A percentile compares a stretch with the other conserved stretches of the same genome.
Conservation (phyloP, 2,113 vertebrate species). For the Paramisgurnus dabryanus region DNA sequence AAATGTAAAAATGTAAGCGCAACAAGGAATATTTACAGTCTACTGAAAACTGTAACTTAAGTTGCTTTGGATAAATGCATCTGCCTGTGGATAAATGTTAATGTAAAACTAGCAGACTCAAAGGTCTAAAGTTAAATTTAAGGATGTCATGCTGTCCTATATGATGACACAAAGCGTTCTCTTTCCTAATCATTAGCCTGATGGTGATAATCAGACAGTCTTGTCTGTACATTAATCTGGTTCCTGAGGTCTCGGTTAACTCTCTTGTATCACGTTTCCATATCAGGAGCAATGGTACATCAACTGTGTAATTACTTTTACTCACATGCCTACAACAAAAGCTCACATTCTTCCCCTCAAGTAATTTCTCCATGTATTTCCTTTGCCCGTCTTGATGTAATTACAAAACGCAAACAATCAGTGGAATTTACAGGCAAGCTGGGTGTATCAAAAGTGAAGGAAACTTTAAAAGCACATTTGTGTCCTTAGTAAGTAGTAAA, state of each 20-base stretch:
- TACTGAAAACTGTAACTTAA: no score
- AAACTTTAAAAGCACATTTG: not conserved
- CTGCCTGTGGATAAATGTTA: no score
- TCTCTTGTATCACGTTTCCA: constrained; percentile 69
- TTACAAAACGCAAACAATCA: constrained; percentile 16
- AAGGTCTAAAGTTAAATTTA: not conserved
- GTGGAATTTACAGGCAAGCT: constrained; percentile 16
- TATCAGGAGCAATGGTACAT: constrained; percentile 60
- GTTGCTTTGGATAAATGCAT: no score
- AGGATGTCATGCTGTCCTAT: not conserved
- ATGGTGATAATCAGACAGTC: constrained; percentile 61
- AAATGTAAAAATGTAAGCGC: no score
- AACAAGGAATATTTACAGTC: no score
- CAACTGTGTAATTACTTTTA: constrained; percentile 46
- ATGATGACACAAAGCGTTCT: constrained; percentile 19
- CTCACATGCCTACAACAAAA: constrained; percentile 27
- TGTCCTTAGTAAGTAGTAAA: not conserved
- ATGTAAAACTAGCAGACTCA: no score
- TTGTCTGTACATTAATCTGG: constrained; percentile 64
- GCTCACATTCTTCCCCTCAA: not conserved
- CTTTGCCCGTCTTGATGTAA: constrained; percentile 24
- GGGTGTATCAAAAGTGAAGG: constrained; percentile 13
- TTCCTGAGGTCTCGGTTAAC: constrained; percentile 67
- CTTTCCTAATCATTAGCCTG: constrained; percentile 66
- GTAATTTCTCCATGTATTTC: constrained; percentile 3